Base-by-base conservation (phyloP, 2,797 vertebrate species). In the Saxicola maurus region DNA sequence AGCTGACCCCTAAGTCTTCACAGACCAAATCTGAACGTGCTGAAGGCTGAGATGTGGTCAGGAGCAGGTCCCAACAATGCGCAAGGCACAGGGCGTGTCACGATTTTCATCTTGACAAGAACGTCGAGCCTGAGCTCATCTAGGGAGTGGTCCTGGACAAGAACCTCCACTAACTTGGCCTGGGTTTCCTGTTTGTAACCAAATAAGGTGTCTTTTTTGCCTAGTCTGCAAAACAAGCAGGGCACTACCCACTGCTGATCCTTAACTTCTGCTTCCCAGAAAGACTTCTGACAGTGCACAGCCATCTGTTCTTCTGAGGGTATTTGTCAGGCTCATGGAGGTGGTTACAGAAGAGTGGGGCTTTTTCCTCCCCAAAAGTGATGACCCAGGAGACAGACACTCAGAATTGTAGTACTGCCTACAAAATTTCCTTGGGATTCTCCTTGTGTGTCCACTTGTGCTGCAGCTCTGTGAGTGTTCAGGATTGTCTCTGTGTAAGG, bases 141-240 rank as follows among this genome's bases (percentile, higher is more conserved):
- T 31, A 76, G 83, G 81, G 85, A 89, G 89, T 66, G 87, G 86
- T 31, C 30, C 56, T 86, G 86, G 82, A 53, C 31, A 46, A 19
- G 71, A 91, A 87, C 37, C 28, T 90, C 80, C 76, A 64, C 74
- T 76, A 73, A 91, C 86, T 64, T 87, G 77, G 80, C 86, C 20
- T 4, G 9, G 30, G 25, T 76, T 93, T 95, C 91, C 92, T 91
- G 86, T 93, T 93, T 88, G 33, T 86, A 75, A 79, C 71, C 0
- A 2, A 93, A 49, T 52, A 91, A 86, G 77, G 71, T 69, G 38
- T 48, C 40, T 81, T 91, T 91, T 67, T 61, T 55, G 76, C 35
- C 64, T 49, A 9, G 31, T 56, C 84, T 79, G 74, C 81, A 83
- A 91, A 95, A 62, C 59, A 73, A 82, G 56, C 43, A 38, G 10